A percentile compares a stretch with the other conserved stretches of the same genome.
Evolutionary conservation across 2,797 vertebrate species (phyloP).

Genomic region (Aselliscus stoliczkanus): DNA sequence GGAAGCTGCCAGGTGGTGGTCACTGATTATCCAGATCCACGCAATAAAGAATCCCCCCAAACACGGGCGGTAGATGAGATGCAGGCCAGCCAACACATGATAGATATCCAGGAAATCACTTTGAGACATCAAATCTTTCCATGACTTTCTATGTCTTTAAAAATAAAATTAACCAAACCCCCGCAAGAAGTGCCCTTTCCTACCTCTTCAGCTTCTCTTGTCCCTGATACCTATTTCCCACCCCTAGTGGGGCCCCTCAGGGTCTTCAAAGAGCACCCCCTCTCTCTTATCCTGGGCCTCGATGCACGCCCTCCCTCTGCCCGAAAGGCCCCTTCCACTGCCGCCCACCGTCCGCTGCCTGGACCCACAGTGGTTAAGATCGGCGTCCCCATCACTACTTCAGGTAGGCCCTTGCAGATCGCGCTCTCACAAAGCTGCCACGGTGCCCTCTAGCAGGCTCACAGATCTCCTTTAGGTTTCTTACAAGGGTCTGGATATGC

Average conservation of each 20-base stretch:
- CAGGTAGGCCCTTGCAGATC: neutral
- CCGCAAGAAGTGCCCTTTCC: neutral
- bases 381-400: neutral
- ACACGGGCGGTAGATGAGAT: neutral
- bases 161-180: neutral
- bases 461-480: neutral
- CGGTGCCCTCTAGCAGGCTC: neutral
- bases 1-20: neutral
- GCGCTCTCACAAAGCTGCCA: neutral
- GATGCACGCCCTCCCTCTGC: accelerated
- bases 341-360: too few species aligned
- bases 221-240: neutral
- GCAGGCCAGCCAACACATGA: neutral
- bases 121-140: neutral
- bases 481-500: neutral
- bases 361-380: neutral
- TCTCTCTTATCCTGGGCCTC: neutral
- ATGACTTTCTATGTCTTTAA: neutral
- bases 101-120: neutral
- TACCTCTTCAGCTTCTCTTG: neutral
- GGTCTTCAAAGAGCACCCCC: accelerated
- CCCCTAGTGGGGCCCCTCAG: accelerated
- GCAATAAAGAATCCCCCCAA: neutral
- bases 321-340: neutral
- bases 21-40: neutral